Evolutionary conservation across 37 sponge, comb jelly and placozoan species (phyloP).

Genomic region (Ephydatia muelleri): DNA sequence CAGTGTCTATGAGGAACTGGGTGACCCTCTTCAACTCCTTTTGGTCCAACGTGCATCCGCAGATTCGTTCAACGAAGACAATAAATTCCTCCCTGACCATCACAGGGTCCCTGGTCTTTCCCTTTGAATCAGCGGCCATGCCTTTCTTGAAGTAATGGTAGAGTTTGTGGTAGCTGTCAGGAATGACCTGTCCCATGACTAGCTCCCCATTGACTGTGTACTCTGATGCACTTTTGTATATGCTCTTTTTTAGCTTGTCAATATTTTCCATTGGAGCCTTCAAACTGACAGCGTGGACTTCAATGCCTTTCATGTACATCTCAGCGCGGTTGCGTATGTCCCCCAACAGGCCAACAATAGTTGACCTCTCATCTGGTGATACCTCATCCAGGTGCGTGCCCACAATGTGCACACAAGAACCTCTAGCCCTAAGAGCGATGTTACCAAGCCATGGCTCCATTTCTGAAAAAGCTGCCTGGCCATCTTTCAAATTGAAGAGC

Average conservation of each 20-base stretch:
- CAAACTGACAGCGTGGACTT: conserved; percentile 63
- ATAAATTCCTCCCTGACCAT: conserved; percentile 72
- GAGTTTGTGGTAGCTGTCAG: conserved; percentile 84
- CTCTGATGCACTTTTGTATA: conserved; percentile 78
- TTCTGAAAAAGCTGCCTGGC: conserved; percentile 67
- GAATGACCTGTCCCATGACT: conserved; percentile 81
- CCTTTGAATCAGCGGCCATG: conserved; percentile 52
- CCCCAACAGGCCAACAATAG: conserved; percentile 27
- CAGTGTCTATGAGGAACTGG: conserved; percentile 73
- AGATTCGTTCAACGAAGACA: conserved; percentile 48
- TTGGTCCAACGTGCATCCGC: conserved; percentile 66
- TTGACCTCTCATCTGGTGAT: conserved; percentile 37
- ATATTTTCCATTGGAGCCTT: conserved; percentile 58
- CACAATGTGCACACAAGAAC: conserved; percentile 76
- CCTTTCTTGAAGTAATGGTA: conserved; percentile 45
- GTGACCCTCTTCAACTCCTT: conserved; percentile 80
- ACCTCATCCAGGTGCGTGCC: conserved; percentile 90
- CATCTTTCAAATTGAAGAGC: conserved; percentile 73
- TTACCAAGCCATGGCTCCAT: conserved; percentile 89
- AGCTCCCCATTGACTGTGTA: conserved; percentile 39
- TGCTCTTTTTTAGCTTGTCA: conserved; percentile 72
- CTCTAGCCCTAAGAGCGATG: conserved; percentile 79
- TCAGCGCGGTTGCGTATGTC: conserved; percentile 34
- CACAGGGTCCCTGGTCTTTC: conserved; percentile 55
- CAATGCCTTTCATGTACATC: conserved; percentile 51